Conservation (phyloP, 1,140 invertebrate species). For the Drosophila trapezifrons region DNA sequence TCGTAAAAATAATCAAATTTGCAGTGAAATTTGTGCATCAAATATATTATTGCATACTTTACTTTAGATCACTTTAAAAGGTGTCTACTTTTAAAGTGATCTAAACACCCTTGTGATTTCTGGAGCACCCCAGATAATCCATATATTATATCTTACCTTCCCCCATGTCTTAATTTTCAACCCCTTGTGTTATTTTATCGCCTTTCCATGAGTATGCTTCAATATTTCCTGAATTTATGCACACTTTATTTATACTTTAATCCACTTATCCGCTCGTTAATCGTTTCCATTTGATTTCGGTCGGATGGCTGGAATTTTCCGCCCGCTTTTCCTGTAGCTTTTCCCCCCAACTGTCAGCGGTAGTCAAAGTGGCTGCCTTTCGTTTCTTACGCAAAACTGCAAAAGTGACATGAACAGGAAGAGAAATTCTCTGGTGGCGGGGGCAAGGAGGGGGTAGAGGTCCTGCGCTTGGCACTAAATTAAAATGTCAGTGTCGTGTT, state of each 20-base stretch:
- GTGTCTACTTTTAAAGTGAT: too few species aligned
- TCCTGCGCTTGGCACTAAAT: conserved; percentile 75
- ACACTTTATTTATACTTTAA: neutral
- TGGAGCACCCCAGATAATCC: too few species aligned
- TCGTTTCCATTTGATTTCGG: conserved; percentile 34
- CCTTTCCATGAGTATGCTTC: neutral
- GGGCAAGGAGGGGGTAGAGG: neutral
- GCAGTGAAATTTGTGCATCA: too few species aligned
- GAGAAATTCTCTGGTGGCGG: neutral
- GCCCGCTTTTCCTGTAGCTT: conserved; percentile 17
- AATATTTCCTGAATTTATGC: neutral
- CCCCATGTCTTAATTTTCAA: neutral
- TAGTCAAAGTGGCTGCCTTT: conserved; percentile 50
- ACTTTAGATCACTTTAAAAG: neutral
- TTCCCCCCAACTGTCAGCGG: conserved; percentile 38
- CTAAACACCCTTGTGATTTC: too few species aligned
- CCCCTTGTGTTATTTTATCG: too few species aligned
- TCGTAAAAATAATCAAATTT: too few species aligned
- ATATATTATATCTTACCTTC: neutral
- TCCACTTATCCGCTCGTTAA: conserved; percentile 36
- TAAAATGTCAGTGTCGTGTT: conserved; percentile 82
- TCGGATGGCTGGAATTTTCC: conserved; percentile 11
- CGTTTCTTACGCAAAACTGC: conserved; percentile 55
- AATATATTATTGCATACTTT: too few species aligned
- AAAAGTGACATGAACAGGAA: conserved; percentile 50